Conservation (phyloP, 2,888 invertebrate genomes). For the Parnassius apollo region DNA sequence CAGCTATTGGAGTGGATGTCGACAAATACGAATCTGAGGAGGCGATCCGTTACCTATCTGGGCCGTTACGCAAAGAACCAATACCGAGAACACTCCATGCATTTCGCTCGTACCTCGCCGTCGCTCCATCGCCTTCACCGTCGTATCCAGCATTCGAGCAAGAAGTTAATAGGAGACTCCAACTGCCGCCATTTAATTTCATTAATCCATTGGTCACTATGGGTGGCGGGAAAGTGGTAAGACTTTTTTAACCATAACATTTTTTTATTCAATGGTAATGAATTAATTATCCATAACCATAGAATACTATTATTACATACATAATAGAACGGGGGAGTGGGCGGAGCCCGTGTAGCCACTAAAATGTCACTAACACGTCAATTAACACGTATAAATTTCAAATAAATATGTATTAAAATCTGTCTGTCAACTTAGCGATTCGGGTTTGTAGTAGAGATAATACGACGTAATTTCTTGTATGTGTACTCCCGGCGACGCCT, state of each 20-base stretch:
- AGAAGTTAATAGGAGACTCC: slow-evolving; percentile 91
- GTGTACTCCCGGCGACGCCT: no score
- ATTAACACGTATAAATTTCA: no score
- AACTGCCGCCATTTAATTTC: slow-evolving; percentile 93
- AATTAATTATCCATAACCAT: no score
- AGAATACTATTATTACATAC: no score
- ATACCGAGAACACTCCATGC: slow-evolving; percentile 84
- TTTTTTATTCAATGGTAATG: neutral
- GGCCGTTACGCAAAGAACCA: slow-evolving; percentile 84
- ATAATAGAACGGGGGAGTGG: no score
- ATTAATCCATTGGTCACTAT: slow-evolving; percentile 88
- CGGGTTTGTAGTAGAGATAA: no score
- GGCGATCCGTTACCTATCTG: slow-evolving; percentile 90
- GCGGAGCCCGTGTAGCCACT: no score
- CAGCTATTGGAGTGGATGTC: slow-evolving; percentile 94
- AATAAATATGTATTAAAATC: no score
- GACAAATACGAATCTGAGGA: slow-evolving; percentile 91
- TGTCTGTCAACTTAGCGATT: no score
- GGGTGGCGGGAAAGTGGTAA: slow-evolving; percentile 88
- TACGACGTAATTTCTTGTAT: no score
- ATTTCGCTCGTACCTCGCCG: slow-evolving; percentile 90
- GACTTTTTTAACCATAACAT: slow-evolving; percentile 31
- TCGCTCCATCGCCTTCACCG: slow-evolving; percentile 88
- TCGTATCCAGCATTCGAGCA: slow-evolving; percentile 87
- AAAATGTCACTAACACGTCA: no score